These are phyloP conservation scores for Enteromius radiatus DNA, from an alignment of 2,797 vertebrate species.

Conservation along the genomic window DNA sequence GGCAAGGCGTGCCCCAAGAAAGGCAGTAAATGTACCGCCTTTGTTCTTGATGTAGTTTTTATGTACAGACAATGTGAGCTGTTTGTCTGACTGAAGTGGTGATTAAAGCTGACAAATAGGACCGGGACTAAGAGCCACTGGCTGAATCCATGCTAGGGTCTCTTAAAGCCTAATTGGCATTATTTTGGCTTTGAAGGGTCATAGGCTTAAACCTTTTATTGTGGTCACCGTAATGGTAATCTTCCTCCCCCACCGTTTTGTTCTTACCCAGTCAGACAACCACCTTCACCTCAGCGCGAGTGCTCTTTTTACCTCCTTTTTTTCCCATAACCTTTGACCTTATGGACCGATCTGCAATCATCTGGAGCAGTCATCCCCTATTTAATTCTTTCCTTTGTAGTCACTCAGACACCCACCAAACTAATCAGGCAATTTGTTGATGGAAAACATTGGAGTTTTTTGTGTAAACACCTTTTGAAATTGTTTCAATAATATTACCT, in stretches of 20 bases:
- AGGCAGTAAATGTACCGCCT: conserved; percentile 51
- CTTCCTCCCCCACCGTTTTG: conserved; percentile 49
- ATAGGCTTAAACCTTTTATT: conserved; percentile 57
- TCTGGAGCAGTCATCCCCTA: conserved; percentile 60
- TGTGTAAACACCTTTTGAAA: conserved; percentile 4
- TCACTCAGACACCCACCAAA: conserved; percentile 56
- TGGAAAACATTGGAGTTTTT: conserved; percentile 26
- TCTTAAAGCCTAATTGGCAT: conserved; percentile 58
- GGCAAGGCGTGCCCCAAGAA: conserved; percentile 38
- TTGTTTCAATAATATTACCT: not conserved
- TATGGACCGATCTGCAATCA: conserved; percentile 63
- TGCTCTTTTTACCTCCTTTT: conserved; percentile 58
- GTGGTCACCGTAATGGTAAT: conserved; percentile 56
- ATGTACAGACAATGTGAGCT: conserved; percentile 46
- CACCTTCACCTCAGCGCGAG: conserved; percentile 57
- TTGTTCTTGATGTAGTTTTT: conserved; percentile 53
- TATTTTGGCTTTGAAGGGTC: conserved; percentile 59
- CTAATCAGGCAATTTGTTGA: conserved; percentile 6
- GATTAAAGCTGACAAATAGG: conserved; percentile 56
- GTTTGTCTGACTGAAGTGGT: conserved; percentile 52
- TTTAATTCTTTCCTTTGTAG: conserved; percentile 62
- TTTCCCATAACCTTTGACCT: conserved; percentile 74
- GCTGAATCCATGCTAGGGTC: conserved; percentile 44
- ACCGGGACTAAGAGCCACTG: conserved; percentile 37
- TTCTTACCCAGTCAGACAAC: conserved; percentile 48